Evolutionary conservation across 2,888 invertebrate species (phyloP).

Genomic region (Coremacera marginata): DNA sequence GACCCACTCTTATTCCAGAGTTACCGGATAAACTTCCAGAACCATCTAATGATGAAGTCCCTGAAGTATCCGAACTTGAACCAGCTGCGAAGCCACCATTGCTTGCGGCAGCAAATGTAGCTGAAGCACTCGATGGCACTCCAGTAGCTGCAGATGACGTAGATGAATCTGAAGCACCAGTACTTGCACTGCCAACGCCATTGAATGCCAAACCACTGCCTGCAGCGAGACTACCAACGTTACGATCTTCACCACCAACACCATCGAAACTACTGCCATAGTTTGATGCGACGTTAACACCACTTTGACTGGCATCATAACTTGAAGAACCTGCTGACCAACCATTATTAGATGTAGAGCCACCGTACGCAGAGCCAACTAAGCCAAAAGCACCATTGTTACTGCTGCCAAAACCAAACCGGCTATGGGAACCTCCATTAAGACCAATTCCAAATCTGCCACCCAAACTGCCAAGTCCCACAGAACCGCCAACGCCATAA

Average conservation of each 20-base stretch:
- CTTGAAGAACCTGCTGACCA: too few species aligned
- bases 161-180: background rate
- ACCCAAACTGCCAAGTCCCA: conserved; percentile 28
- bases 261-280: too few species aligned
- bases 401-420: background rate
- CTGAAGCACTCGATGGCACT: background rate
- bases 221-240: too few species aligned
- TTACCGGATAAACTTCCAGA: too few species aligned
- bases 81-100: background rate
- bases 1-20: too few species aligned
- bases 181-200: background rate
- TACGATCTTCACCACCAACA: background rate
- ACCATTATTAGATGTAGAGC: too few species aligned
- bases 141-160: too few species aligned
- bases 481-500: conserved; percentile 35
- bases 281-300: too few species aligned
- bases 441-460: conserved; percentile 25
- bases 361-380: too few species aligned
- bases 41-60: background rate
- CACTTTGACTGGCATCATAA: too few species aligned
- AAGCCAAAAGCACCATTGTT: background rate
- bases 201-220: background rate
- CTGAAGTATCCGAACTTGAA: background rate
- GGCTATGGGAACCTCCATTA: background rate
- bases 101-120: background rate